Percentiles rank a stretch among this genome's conserved stretches.
These are phyloP conservation scores for Uloborus diversus DNA, from an alignment of 1,140 invertebrate genomes.

Conservation along the genomic window DNA sequence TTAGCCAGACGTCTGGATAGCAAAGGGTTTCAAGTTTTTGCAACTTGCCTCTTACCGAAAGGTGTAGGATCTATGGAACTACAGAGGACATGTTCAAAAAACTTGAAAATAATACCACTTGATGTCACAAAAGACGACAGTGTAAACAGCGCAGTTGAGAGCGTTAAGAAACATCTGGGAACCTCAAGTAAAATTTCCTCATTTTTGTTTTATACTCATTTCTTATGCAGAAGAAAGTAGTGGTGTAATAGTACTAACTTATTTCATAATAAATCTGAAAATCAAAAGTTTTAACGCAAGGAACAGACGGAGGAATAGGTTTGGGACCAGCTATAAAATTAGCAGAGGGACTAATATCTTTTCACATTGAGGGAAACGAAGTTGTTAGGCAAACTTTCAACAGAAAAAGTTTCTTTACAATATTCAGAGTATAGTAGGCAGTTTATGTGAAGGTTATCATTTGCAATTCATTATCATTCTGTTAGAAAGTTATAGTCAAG, in stretches of 20 bases:
- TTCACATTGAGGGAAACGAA: no score
- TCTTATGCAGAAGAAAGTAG: constrained; percentile 20
- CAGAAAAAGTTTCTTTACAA: no score
- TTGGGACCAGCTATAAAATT: not conserved
- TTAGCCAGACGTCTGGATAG: constrained; percentile 61
- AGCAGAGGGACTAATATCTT: not conserved
- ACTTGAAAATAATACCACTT: constrained; percentile 69
- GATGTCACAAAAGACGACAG: constrained; percentile 75
- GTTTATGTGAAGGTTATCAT: no score
- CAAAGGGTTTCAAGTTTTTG: constrained; percentile 68
- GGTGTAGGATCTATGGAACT: constrained; percentile 63
- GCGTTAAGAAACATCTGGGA: constrained; percentile 5
- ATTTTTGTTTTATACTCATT: no score
- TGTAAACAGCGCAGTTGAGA: constrained; percentile 63
- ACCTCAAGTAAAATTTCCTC: no score
- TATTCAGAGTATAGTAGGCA: no score
- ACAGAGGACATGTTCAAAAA: constrained; percentile 60
- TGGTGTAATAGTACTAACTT: not conserved
- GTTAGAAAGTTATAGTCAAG: no score
- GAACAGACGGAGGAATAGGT: not conserved
- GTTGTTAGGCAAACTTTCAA: no score
- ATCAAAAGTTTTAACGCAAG: not conserved
- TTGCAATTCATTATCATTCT: no score
- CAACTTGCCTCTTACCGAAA: constrained; percentile 73
- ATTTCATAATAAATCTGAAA: not conserved